Percentiles rank a stretch among this genome's conserved stretches.
Evolutionary conservation across 64 coral and sea anemone genomes (phyloP).

Genomic region (Porites australiensis): DNA sequence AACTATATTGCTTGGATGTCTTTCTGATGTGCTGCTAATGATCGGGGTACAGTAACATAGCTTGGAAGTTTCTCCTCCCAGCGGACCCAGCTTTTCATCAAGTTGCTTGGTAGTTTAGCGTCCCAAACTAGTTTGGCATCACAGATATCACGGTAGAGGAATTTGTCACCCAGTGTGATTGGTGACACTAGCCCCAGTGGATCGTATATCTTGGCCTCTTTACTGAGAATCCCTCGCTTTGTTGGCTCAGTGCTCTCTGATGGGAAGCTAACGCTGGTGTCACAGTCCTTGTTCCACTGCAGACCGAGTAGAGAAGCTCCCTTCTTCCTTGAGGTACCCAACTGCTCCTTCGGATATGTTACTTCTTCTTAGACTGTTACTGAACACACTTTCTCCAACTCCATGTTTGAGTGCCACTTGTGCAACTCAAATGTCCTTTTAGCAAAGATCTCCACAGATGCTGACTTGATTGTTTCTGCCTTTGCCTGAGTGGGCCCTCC

Average conservation of each 20-base stretch:
- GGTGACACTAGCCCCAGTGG: no score
- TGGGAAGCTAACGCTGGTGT: slow-evolving; percentile 11
- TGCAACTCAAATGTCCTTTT: slow-evolving; percentile 57
- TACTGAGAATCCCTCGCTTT: slow-evolving; percentile 13
- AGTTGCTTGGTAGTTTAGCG: neutral
- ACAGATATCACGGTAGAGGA: neutral
- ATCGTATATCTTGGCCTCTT: neutral
- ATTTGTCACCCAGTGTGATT: neutral
- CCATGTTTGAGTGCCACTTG: slow-evolving; percentile 55
- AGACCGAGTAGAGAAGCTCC: slow-evolving; percentile 25
- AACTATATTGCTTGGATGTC: neutral
- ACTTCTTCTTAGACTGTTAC: slow-evolving; percentile 23
- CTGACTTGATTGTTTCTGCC: slow-evolving; percentile 24
- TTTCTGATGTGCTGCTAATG: neutral
- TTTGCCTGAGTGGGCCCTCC: slow-evolving; percentile 17
- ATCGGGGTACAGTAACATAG: no score
- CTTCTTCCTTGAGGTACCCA: neutral
- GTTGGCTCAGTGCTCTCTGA: neutral
- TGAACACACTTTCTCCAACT: neutral
- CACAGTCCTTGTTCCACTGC: slow-evolving; percentile 9
- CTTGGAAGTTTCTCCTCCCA: no score
- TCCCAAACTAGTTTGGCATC: neutral
- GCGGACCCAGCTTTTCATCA: no score
- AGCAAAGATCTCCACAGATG: slow-evolving; percentile 30
- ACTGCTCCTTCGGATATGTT: slow-evolving; percentile 35